These are phyloP conservation scores for Zygothrica quintamaculata DNA, from an alignment of 2,888 invertebrate genomes.

Conservation along the genomic window DNA sequence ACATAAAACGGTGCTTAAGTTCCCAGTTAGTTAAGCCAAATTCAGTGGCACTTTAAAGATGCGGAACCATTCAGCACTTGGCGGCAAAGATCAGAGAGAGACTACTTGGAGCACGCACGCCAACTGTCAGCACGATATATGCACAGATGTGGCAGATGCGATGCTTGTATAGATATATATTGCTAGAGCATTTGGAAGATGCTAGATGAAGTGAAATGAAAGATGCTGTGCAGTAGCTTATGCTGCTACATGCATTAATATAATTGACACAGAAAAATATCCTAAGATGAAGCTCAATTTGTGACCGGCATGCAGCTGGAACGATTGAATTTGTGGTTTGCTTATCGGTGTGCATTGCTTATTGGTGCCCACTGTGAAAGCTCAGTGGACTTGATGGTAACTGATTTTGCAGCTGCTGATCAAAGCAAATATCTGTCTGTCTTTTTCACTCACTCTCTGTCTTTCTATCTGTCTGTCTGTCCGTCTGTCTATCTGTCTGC, in stretches of 20 bases:
- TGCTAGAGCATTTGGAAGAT: slow-evolving; percentile 15
- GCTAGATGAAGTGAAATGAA: slow-evolving; percentile 19
- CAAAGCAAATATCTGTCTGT: slow-evolving; percentile 52
- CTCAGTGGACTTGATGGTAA: slow-evolving; percentile 59
- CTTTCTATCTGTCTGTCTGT: slow-evolving; percentile 21
- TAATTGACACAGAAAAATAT: slow-evolving; percentile 78
- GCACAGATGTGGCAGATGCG: slow-evolving; percentile 41
- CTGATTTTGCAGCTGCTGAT: slow-evolving; percentile 75
- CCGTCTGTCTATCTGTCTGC: slow-evolving; percentile 21
- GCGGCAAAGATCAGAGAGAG: slow-evolving; percentile 64
- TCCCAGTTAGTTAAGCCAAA: slow-evolving; percentile 14
- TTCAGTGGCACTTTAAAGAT: slow-evolving; percentile 42
- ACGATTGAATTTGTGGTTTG: slow-evolving; percentile 5
- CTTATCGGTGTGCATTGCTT: slow-evolving; percentile 42
- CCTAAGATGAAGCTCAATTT: slow-evolving; percentile 64
- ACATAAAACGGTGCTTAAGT: slow-evolving; percentile 8
- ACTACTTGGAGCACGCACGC: slow-evolving; percentile 50
- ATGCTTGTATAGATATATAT: slow-evolving; percentile 33
- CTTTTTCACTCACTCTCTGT: neutral
- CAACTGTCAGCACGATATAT: slow-evolving; percentile 59
- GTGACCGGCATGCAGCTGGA: slow-evolving; percentile 58
- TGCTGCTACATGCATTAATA: slow-evolving; percentile 71
- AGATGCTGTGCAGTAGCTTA: slow-evolving; percentile 50
- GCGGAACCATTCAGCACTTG: slow-evolving; percentile 24
- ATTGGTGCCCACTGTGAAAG: slow-evolving; percentile 45